phyloP scores from a whole-genome alignment of 2,113 vertebrate genomes.

The Myotis lucifugus region DNA sequence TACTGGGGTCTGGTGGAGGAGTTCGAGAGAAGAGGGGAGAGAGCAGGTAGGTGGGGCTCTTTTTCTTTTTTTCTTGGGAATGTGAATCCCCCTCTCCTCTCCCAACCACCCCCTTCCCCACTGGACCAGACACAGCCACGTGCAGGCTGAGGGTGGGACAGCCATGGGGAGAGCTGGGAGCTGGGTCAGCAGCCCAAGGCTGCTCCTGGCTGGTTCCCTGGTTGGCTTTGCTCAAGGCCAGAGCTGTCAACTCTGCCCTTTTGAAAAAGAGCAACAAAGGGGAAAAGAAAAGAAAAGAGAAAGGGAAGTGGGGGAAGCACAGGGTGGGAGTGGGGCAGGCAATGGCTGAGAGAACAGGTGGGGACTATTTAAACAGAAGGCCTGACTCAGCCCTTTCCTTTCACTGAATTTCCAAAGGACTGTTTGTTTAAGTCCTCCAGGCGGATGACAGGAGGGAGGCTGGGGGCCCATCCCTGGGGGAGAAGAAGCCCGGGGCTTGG shows the following conservation, averaged over 20 bases:
- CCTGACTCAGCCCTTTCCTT: slow-evolving; percentile 77
- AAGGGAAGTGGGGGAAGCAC: slow-evolving; percentile 2
- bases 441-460: not conserved
- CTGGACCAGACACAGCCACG: not conserved
- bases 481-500: not conserved
- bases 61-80: not conserved
- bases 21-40: too few relatives aligned
- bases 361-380: slow-evolving; percentile 76
- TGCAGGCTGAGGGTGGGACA: not conserved
- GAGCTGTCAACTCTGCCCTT: slow-evolving; percentile 75
- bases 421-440: slow-evolving; percentile 73
- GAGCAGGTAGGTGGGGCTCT: not conserved
- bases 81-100: not conserved
- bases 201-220: not conserved
- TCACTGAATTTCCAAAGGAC: slow-evolving; percentile 70
- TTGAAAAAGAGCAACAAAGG: slow-evolving; percentile 75
- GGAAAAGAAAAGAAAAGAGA: slow-evolving; percentile 54
- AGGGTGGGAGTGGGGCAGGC: slow-evolving; percentile 36
- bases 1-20: not conserved
- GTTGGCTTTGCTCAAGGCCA: slow-evolving; percentile 55
- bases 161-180: not conserved
- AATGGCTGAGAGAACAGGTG: slow-evolving; percentile 69
- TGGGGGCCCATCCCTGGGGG: not conserved
- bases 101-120: rapidly evolving
- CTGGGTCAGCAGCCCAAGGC: slow-evolving; percentile 25